Conservation (phyloP, 2,113 vertebrate species). For the Scophthalmus maximus region DNA sequence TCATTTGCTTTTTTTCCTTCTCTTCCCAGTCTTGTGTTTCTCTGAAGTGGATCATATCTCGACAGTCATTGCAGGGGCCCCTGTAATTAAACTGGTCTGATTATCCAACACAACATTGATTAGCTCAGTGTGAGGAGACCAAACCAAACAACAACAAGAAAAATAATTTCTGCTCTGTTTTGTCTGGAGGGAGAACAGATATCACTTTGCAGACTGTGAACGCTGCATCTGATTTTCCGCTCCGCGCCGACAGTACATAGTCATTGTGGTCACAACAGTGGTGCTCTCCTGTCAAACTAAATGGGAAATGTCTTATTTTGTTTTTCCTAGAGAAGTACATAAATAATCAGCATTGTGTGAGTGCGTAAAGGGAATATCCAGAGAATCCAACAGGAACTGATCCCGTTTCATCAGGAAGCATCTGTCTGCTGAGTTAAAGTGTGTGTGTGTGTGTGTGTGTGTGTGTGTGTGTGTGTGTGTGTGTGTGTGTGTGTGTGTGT, state of each 20-base stretch:
- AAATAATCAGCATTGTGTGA: background rate
- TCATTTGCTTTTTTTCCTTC: background rate
- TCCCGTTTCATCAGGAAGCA: slow-evolving; percentile 54
- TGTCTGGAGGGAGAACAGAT: slow-evolving; percentile 15
- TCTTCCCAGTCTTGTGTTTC: background rate
- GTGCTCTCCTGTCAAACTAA: slow-evolving; percentile 3
- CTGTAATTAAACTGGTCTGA: background rate
- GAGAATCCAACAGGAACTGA: slow-evolving; percentile 43
- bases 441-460: background rate
- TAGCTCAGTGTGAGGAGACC: background rate
- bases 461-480: background rate
- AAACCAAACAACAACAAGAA: background rate
- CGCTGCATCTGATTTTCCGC: slow-evolving; percentile 52
- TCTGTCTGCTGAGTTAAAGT: slow-evolving; percentile 45
- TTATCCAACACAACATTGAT: background rate
- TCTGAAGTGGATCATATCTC: slow-evolving; percentile 10
- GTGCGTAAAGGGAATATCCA: slow-evolving; percentile 15
- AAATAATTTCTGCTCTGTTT: slow-evolving; percentile 11
- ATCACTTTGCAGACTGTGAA: slow-evolving; percentile 44
- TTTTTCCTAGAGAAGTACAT: slow-evolving; percentile 4
- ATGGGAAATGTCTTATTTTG: background rate
- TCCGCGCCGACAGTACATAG: slow-evolving; percentile 23
- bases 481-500: background rate
- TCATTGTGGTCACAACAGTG: slow-evolving; percentile 30
- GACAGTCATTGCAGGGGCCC: background rate